Base-by-base conservation (phyloP, 2,797 vertebrate genomes). In the Bradypodion ventrale region DNA sequence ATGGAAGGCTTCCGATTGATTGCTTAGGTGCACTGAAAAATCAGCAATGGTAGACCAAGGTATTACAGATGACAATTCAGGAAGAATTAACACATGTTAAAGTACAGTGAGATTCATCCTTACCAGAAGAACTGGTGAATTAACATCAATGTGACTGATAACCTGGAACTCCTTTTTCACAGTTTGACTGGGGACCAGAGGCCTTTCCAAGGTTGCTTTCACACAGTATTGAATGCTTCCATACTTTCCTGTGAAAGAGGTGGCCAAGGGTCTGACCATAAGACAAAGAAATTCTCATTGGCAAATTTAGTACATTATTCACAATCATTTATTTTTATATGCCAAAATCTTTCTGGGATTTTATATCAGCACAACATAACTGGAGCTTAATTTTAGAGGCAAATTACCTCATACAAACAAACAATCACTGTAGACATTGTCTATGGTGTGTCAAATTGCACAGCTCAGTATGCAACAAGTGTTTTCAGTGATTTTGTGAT, bases 171-270 rank as follows among this genome's bases (percentile, higher is more conserved):
- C 97, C 72, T 94, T 94, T 89, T 92, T 92, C 5, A 96, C 95
- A 0, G 90, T 94, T 44, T 95, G 96, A 46, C 92, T 94, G 0
- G 95, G 95, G 1, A 87, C 90, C 21, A 74, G 81, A 76, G 96
- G 95, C 75, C 96, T 93, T 87, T 97, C 95, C 88, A 97, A 84
- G 44, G 95, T 44, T 0, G 96, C 96, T 62, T 92, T 93, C 87
- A 97, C 95, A 0, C 93, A 96, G 92, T 97, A 97, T 73, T 93
- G 93, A 82, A 97, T 93, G 1, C 93, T 94, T 76, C 97, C 97
- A 1, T 97, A 95, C 42, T 96, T 97, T 60, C 97, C 97, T 19
- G 90, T 91, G 66, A 97, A 97, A 1, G 96, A 97, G 46, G 96
- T 96, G 46, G 96, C 96, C 89, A 97, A 87, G 52, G 95, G 95